phyloP scores from a whole-genome alignment of 2,113 vertebrate species.

The Aix galericulata region DNA sequence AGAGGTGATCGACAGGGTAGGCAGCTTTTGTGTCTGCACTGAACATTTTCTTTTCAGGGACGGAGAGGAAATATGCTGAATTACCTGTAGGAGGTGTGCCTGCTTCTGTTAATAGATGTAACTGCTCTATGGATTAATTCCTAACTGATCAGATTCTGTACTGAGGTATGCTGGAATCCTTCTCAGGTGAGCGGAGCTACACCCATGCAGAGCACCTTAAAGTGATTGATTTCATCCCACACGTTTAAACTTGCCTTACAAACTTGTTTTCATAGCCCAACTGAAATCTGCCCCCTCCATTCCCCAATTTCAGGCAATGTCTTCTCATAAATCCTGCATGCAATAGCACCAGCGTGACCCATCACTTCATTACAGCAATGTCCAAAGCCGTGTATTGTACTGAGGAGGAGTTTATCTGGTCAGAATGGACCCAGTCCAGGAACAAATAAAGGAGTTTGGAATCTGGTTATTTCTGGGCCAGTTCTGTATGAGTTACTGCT shows the following conservation, averaged over 20 bases:
- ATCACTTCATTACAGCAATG: slow-evolving; percentile 66
- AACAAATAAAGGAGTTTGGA: slow-evolving; percentile 67
- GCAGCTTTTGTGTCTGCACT: not conserved
- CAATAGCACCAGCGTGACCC: slow-evolving; percentile 52
- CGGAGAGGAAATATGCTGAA: not conserved
- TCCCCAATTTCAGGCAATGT: not conserved
- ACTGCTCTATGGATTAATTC: not conserved
- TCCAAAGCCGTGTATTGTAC: slow-evolving; percentile 47
- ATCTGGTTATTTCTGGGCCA: slow-evolving; percentile 65
- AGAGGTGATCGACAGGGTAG: not conserved
- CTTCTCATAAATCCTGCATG: slow-evolving; percentile 63
- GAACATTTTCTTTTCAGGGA: not conserved
- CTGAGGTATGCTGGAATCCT: not conserved
- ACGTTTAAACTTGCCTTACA: not conserved
- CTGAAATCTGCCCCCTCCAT: not conserved
- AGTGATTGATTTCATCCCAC: slow-evolving; percentile 16
- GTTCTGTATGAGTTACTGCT: slow-evolving; percentile 18
- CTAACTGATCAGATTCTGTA: not conserved
- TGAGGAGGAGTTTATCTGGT: slow-evolving; percentile 64
- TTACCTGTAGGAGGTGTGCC: slow-evolving; percentile 53
- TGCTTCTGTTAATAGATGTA: not conserved
- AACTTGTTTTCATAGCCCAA: slow-evolving; percentile 28
- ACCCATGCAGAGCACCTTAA: not conserved
- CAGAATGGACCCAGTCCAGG: slow-evolving; percentile 66
- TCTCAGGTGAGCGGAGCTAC: not conserved